phyloP scores from a whole-genome alignment of 2,888 invertebrate genomes.

The Cantharis lateralis region DNA sequence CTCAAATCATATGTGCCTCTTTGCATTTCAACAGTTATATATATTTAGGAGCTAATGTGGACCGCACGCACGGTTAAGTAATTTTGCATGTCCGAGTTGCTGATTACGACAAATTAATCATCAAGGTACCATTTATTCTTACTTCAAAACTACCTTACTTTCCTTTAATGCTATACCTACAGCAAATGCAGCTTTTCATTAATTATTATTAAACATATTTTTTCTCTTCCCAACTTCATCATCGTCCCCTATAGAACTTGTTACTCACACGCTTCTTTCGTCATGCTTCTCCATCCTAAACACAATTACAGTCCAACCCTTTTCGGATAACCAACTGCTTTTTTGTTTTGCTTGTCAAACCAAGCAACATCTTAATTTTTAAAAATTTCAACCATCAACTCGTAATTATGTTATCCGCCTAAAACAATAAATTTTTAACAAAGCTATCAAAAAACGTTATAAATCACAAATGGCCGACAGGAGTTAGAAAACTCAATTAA shows the following conservation, averaged over 20 bases:
- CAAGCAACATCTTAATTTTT: background rate
- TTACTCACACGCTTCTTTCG: slow-evolving; percentile 3
- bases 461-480: slow-evolving; percentile 46
- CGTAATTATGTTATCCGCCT: slow-evolving; percentile 40
- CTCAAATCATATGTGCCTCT: slow-evolving; percentile 32
- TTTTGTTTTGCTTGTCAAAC: background rate
- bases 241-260: background rate
- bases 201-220: background rate
- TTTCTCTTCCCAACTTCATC: background rate
- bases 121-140: slow-evolving; percentile 32
- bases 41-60: slow-evolving; percentile 40
- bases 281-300: background rate
- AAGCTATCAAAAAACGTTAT: slow-evolving; percentile 39
- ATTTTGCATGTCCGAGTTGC: slow-evolving; percentile 48
- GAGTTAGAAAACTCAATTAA: slow-evolving; percentile 43
- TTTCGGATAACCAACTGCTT: background rate
- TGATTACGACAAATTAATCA: slow-evolving; percentile 50
- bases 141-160: slow-evolving; percentile 8
- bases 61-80: slow-evolving; percentile 45
- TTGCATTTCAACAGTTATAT: slow-evolving; percentile 32
- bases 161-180: slow-evolving; percentile 9
- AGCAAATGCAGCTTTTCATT: background rate
- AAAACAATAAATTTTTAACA: slow-evolving; percentile 39
- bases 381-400: background rate
- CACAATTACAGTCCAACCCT: background rate